Conservation (phyloP, 53 echinoderm and acorn worm genomes). For the Apostichopus leukothele region DNA sequence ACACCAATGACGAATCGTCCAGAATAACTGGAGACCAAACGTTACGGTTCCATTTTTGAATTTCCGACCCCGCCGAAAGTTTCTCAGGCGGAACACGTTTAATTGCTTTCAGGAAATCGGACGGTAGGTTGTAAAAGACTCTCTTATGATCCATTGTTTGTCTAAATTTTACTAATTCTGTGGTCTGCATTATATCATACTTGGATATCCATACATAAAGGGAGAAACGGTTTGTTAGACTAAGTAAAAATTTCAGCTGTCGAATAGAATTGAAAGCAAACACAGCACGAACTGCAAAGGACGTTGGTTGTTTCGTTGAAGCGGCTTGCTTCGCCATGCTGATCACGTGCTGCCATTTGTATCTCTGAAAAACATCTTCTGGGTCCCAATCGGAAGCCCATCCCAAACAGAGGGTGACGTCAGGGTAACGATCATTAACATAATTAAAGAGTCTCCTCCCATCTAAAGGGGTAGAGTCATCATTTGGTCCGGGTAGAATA, state of each 20-base stretch:
- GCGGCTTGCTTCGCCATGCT: conserved; percentile 85
- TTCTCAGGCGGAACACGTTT: conserved; percentile 53
- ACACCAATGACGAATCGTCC: conserved; percentile 72
- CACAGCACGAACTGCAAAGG: conserved; percentile 77
- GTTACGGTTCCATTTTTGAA: conserved; percentile 64
- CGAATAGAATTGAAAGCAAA: conserved; percentile 68
- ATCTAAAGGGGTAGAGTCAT: conserved; percentile 51
- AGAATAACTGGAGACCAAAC: conserved; percentile 80
- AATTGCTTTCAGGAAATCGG: conserved; percentile 60
- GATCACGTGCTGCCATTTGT: conserved; percentile 81
- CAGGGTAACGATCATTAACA: conserved; percentile 56
- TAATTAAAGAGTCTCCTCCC: conserved; percentile 51
- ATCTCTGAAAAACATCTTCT: conserved; percentile 62
- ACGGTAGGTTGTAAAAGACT: conserved; percentile 75
- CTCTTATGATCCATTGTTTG: conserved; percentile 77
- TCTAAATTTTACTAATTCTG: conserved; percentile 70
- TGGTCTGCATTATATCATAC: conserved; percentile 72
- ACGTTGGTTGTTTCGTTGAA: conserved; percentile 52
- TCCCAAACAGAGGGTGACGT: conserved; percentile 68
- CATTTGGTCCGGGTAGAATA: conserved; percentile 81
- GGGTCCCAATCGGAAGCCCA: conserved; percentile 78
- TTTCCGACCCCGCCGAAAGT: conserved; percentile 40
- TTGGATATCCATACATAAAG: conserved; percentile 73
- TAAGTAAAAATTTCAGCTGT: conserved; percentile 83
- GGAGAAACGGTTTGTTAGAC: conserved; percentile 76